These are phyloP conservation scores for Aradus depressus DNA, from an alignment of 2,888 invertebrate species.

Conservation along the genomic window DNA sequence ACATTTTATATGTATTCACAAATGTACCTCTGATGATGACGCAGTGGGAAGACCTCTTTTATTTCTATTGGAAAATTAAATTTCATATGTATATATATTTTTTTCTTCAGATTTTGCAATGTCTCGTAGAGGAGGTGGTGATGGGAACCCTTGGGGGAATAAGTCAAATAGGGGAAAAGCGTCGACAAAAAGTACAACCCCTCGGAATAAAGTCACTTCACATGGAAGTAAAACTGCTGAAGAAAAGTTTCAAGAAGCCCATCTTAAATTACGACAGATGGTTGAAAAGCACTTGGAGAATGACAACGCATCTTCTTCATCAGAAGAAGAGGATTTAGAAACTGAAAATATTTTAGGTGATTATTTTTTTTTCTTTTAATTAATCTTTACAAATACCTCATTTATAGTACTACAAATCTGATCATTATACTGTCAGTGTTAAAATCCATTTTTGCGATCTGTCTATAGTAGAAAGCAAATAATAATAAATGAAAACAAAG, in stretches of 20 bases:
- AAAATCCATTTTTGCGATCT: not conserved
- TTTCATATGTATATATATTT: too few species aligned
- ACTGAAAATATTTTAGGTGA: slow-evolving; percentile 28
- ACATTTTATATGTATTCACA: too few species aligned
- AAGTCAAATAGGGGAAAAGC: too few species aligned
- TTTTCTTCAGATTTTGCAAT: too few species aligned
- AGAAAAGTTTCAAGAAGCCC: slow-evolving; percentile 27
- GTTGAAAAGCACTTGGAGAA: slow-evolving; percentile 28
- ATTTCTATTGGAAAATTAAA: too few species aligned
- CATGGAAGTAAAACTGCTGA: slow-evolving; percentile 18
- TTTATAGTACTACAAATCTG: not conserved
- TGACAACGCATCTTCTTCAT: slow-evolving; percentile 27
- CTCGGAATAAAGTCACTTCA: too few species aligned
- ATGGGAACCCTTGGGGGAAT: too few species aligned
- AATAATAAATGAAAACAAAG: not conserved
- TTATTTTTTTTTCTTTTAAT: not conserved
- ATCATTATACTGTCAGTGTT: not conserved
- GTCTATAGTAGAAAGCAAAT: not conserved
- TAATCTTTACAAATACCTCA: not conserved
- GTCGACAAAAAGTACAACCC: too few species aligned
- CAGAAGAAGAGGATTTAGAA: slow-evolving; percentile 31
- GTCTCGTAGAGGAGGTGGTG: too few species aligned
- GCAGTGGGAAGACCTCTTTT: too few species aligned
- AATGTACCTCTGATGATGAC: too few species aligned
- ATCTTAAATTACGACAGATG: slow-evolving; percentile 25